Evolutionary conservation across 2,113 vertebrate genomes (phyloP).

Genomic region (Thermophis baileyi): DNA sequence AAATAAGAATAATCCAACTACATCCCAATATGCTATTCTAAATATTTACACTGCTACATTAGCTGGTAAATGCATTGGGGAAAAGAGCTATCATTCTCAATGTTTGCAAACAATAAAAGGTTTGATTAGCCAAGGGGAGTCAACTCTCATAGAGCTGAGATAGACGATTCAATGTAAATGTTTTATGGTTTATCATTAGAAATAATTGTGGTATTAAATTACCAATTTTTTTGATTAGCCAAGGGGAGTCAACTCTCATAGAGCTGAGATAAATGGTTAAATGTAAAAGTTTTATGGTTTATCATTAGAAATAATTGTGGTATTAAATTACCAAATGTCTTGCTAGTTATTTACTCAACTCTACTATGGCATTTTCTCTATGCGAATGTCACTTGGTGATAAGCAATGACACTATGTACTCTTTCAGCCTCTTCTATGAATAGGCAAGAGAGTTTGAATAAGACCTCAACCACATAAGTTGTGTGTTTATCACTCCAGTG

Average conservation of each 20-base stretch:
- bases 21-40: conserved; percentile 37
- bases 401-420: not conserved
- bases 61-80: conserved; percentile 51
- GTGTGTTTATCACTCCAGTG: not conserved
- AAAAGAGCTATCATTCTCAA: conserved; percentile 33
- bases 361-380: not conserved
- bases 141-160: not conserved
- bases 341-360: conserved; percentile 17
- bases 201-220: conserved; percentile 19
- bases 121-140: conserved; percentile 7
- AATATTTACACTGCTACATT: conserved; percentile 59
- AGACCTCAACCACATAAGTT: not conserved
- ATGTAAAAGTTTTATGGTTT: conserved; percentile 13
- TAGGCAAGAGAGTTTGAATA: not conserved
- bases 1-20: conserved; percentile 51
- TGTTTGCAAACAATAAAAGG: conserved; percentile 36
- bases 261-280: not conserved
- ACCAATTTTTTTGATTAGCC: not conserved
- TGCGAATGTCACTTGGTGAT: not conserved
- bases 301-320: conserved; percentile 16
- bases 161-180: conserved; percentile 2
- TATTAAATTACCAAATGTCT: conserved; percentile 14
- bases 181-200: conserved; percentile 12
- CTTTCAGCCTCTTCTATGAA: not conserved
- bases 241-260: conserved; percentile 1